Evolutionary conservation across 2,113 vertebrate species (phyloP), one percentile per base, ranked within the genome.

Genomic region (Nycticryphes semicollaris): DNA sequence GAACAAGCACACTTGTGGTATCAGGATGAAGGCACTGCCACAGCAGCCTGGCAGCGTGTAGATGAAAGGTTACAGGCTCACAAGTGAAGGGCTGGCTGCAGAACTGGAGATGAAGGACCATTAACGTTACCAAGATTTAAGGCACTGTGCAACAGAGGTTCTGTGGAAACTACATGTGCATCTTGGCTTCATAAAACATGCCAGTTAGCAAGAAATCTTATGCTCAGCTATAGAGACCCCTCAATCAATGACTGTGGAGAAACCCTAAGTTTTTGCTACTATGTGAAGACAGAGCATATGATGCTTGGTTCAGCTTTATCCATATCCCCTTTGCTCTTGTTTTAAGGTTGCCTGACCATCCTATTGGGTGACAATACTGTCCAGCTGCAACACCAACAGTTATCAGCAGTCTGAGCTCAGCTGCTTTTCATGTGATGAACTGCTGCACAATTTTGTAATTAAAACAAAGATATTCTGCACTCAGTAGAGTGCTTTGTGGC

Each of bases 281-380:
- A 13, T 9, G 7, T 37, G 56, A 82, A 70, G 24, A 30, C 12
- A 74, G 35, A 81, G 7, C 14, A 21, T 17, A 48, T 0, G 0
- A 22, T 37, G 7, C 20, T 77, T 59, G 16, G 10, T 47, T 82
- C 28, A 12, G 48, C 37, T 69, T 93, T 48, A 53, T 45, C 27
- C 3, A 1, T 37, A 7, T 77, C 15, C 22, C 18, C 15, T 84
- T 73, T 63, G 12, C 37, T 84, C 47, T 62, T 92, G 11, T 59
- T 86, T 87, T 72, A 41, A 54, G 25, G 4, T 41, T 74, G 11
- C 13, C 13, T 45, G 37, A 56, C 31, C 50, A 35, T 77, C 12
- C 24, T 24, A n/a, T 24, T n/a, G 16, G 19, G 19, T 84, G 41
- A 67, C 3, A 45, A 3, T 87, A 51, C 21, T 54, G 19, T 66